Evolutionary conservation across 2,113 vertebrate genomes (phyloP), one percentile per base, ranked within the genome.

Genomic region (Camelus dromedarius): DNA sequence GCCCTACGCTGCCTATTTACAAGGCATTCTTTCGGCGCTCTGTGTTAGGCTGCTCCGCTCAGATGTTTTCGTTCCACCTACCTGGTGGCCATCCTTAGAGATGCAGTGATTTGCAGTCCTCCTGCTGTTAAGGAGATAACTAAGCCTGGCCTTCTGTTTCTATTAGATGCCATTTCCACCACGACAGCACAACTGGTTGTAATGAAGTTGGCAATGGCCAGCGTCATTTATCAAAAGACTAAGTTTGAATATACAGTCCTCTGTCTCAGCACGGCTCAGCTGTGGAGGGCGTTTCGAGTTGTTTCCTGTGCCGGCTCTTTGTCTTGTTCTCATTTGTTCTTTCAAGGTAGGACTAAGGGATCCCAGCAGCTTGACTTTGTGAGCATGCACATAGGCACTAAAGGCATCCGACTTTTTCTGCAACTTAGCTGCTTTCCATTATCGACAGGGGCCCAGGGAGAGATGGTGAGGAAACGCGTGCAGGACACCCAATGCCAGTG

Each of bases 361-460:
- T 96, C 96, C 84, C 26, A 86, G 86, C 75, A 35, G 8, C 56
- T 96, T 96, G 77, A 89, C 79, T 97, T 64, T 28, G 60, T 90
- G 26, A 80, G 38, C 0, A 0, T 60, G 92, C 91, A 20, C 70
- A 60, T 87, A 54, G 70, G 94, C 82, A 73, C 38, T 42, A 26
- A 97, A 97, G 60, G 56, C 84, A 95, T 92, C 87, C 62, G 19
- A n/a, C 38, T 93, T 96, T 92, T 96, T 24, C 48, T 62, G 84
- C 75, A 82, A 67, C 69, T 70, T 62, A 76, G 60, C 38, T 92
- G 69, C 54, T 79, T 77, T 26, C 75, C 96, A 13, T 96, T 66
- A 86, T 96, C 85, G 66, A 5, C 81, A 96, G n/a, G 0, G 2
- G n/a, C 75, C 16, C 66, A 95, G 77, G 91, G 94, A 76, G 46